A percentile compares a stretch with the other conserved stretches of the same genome.
Conservation (phyloP, 53 echinoderm and acorn worm genomes). For the Astropecten irregularis region DNA sequence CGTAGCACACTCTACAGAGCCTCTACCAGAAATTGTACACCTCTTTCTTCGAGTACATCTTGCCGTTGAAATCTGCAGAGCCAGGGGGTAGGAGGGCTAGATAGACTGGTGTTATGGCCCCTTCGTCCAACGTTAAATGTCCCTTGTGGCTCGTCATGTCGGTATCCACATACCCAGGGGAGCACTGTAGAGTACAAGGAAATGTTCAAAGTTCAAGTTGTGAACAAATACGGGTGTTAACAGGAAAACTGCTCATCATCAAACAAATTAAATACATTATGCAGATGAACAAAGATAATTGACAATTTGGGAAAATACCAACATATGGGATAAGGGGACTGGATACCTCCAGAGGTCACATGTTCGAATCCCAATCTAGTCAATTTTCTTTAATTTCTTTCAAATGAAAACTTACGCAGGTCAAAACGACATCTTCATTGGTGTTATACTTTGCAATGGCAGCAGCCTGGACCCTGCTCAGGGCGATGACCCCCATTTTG, state of each 20-base stretch:
- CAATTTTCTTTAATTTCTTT: no score
- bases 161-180: slow-evolving; percentile 79
- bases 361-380: no score
- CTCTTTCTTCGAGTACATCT: slow-evolving; percentile 47
- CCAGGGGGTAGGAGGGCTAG: slow-evolving; percentile 70
- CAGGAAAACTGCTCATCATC: no score
- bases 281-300: no score
- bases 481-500: slow-evolving; percentile 78
- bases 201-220: no score
- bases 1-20: no score
- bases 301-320: no score
- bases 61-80: slow-evolving; percentile 52
- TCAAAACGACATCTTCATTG: slow-evolving; percentile 77
- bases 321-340: no score
- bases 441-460: slow-evolving; percentile 47
- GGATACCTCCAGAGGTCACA: no score
- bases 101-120: slow-evolving; percentile 65
- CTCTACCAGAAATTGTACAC: slow-evolving; percentile 64
- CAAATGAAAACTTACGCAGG: slow-evolving; percentile 78
- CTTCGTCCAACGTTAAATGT: slow-evolving; percentile 35
- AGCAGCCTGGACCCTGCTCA: slow-evolving; percentile 60
- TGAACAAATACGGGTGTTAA: no score
- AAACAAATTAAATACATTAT: no score
- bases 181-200: slow-evolving; percentile 53
- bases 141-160: slow-evolving; percentile 74